Evolutionary conservation across 2,888 invertebrate species (phyloP).

Genomic region (Dynastes tityus): DNA sequence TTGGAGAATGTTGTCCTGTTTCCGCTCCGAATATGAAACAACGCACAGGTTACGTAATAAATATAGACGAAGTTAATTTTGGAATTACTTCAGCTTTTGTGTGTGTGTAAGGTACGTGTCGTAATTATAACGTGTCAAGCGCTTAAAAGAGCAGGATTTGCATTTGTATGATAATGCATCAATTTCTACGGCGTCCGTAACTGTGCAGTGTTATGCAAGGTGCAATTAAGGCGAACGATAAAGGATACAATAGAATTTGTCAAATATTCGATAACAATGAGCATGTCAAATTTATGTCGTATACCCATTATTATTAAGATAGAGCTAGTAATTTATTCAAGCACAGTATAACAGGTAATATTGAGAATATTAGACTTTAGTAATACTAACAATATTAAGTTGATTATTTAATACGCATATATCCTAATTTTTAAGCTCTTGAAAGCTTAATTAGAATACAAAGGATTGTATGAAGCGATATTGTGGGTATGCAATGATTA

Average conservation of each 20-base stretch:
- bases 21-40: conserved; percentile 1
- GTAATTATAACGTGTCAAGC: conserved; percentile 35
- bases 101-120: not conserved
- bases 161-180: conserved; percentile 28
- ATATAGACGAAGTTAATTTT: not conserved
- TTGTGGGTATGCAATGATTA: conserved; percentile 17
- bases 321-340: conserved; percentile 25
- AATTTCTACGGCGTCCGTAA: conserved; percentile 5
- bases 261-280: conserved; percentile 38
- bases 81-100: conserved; percentile 1
- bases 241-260: conserved; percentile 35
- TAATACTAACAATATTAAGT: conserved; percentile 8
- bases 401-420: conserved; percentile 33
- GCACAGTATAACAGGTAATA: conserved; percentile 6
- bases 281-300: conserved; percentile 38
- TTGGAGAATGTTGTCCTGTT: not conserved
- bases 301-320: conserved; percentile 37
- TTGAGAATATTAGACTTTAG: conserved; percentile 10
- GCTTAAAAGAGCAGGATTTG: conserved; percentile 19
- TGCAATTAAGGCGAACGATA: conserved; percentile 28
- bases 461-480: conserved; percentile 11
- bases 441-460: conserved; percentile 41
- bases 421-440: conserved; percentile 35
- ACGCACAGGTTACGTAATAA: not conserved
- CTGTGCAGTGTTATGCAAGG: conserved; percentile 20